Evolutionary conservation across 2,113 vertebrate species (phyloP).

Genomic region (Halichoerus grypus): DNA sequence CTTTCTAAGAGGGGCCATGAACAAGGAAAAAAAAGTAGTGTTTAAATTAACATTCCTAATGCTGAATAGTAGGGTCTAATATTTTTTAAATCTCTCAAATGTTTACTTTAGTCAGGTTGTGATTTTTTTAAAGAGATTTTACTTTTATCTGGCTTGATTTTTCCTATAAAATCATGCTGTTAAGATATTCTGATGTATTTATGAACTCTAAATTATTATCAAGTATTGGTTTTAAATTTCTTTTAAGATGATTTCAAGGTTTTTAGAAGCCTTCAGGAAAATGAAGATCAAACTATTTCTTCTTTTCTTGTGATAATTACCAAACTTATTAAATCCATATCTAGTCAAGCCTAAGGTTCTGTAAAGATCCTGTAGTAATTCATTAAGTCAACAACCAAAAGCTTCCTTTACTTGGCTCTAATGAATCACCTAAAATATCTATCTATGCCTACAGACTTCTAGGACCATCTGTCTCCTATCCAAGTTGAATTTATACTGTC

Average conservation of each 20-base stretch:
- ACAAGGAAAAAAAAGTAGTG: background rate
- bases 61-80: background rate
- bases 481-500: slow-evolving; percentile 56
- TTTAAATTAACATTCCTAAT: background rate
- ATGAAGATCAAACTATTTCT: slow-evolving; percentile 22
- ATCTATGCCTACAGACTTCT: slow-evolving; percentile 48
- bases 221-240: slow-evolving; percentile 8
- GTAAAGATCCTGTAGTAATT: slow-evolving; percentile 53
- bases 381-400: slow-evolving; percentile 61
- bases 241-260: slow-evolving; percentile 40
- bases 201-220: background rate
- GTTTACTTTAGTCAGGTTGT: background rate
- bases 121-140: background rate
- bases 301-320: slow-evolving; percentile 23
- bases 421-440: slow-evolving; percentile 71
- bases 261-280: slow-evolving; percentile 51
- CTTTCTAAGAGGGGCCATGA: background rate
- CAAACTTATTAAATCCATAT: background rate
- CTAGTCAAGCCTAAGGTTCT: background rate
- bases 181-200: background rate
- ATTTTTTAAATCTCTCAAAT: slow-evolving; percentile 29
- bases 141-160: background rate
- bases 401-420: slow-evolving; percentile 54
- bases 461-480: slow-evolving; percentile 65
- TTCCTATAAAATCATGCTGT: background rate